Evolutionary conservation across 1,140 invertebrate genomes (phyloP).

Genomic region (Helicoverpa zea): DNA sequence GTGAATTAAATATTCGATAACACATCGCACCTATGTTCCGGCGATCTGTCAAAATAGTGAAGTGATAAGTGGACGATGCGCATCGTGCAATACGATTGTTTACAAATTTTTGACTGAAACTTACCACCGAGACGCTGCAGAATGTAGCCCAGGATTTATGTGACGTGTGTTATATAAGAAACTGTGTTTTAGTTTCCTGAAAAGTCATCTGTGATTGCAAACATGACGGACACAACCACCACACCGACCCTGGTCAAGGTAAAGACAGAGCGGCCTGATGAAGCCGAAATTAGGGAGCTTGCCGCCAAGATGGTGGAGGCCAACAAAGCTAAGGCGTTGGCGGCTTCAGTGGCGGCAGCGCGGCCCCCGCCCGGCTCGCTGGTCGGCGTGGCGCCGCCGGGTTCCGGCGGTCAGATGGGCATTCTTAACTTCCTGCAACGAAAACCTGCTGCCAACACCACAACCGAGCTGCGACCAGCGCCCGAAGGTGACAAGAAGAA

Average conservation of each 20-base stretch:
- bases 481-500: conserved; percentile 78
- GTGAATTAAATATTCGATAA: conserved; percentile 46
- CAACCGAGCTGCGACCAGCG: conserved; percentile 65
- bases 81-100: conserved; percentile 66
- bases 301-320: conserved; percentile 95
- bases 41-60: conserved; percentile 76
- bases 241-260: conserved; percentile 82
- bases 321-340: conserved; percentile 91
- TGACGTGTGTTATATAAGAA: conserved; percentile 35
- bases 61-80: conserved; percentile 72
- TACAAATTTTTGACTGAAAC: conserved; percentile 65
- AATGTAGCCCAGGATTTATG: conserved; percentile 69
- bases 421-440: conserved; percentile 88
- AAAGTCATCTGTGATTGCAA: conserved; percentile 46
- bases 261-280: conserved; percentile 94
- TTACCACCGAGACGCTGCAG: conserved; percentile 59
- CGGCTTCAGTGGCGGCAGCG: conserved; percentile 82
- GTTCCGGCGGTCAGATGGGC: conserved; percentile 85
- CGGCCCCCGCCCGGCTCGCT: conserved; percentile 73
- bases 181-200: conserved; percentile 45
- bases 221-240: conserved; percentile 69
- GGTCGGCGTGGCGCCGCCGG: conserved; percentile 72
- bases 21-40: conserved; percentile 54
- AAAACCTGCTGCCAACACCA: conserved; percentile 76
- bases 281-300: conserved; percentile 94